Percentiles rank a stretch among this genome's conserved stretches.
Evolutionary conservation across 2,888 invertebrate genomes (phyloP).

Genomic region (Reticulitermes lucifugus): DNA sequence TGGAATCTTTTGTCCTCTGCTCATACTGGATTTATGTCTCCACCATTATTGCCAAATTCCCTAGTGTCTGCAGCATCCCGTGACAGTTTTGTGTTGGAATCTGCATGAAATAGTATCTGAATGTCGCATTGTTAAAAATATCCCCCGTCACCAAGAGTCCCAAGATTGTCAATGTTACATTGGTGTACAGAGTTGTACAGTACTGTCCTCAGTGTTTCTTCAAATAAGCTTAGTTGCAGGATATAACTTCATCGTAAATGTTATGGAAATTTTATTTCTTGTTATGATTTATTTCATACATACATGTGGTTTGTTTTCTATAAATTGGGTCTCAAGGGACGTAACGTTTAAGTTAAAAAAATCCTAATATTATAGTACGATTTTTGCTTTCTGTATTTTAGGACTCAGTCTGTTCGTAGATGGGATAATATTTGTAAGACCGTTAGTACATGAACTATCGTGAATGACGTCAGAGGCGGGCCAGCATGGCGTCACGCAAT

Average conservation of each 20-base stretch:
- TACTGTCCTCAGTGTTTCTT: background rate
- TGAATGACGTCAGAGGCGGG: too few species aligned
- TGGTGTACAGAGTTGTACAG: background rate
- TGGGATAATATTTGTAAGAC: too few species aligned
- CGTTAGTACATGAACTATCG: too few species aligned
- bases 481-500: too few species aligned
- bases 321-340: too few species aligned
- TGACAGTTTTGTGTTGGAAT: slow-evolving; percentile 29
- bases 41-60: slow-evolving; percentile 48
- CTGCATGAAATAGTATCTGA: slow-evolving; percentile 35
- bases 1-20: slow-evolving; percentile 13
- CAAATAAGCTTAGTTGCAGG: background rate
- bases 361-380: too few species aligned
- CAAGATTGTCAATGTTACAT: background rate
- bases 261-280: too few species aligned
- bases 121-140: background rate
- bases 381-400: too few species aligned
- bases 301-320: too few species aligned
- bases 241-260: background rate
- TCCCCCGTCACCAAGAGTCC: slow-evolving; percentile 3
- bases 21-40: slow-evolving; percentile 42
- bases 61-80: slow-evolving; percentile 29
- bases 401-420: too few species aligned
- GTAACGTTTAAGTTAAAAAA: too few species aligned
- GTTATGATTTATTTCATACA: too few species aligned